A percentile compares a stretch with the other conserved stretches of the same genome.
Evolutionary conservation across 2,888 invertebrate genomes (phyloP).

Genomic region (Hesperia comma): DNA sequence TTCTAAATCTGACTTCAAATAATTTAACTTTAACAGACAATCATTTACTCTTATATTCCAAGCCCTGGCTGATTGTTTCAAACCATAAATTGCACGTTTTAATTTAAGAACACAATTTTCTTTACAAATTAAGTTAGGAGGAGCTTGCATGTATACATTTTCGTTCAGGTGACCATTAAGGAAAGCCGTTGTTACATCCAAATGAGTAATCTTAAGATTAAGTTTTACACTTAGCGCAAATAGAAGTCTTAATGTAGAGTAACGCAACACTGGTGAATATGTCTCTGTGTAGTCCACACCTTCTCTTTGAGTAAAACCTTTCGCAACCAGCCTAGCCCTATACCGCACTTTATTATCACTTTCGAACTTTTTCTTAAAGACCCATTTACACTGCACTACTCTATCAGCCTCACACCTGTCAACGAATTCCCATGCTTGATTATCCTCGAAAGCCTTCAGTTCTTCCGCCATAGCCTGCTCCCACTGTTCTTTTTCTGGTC

Average conservation of each 20-base stretch:
- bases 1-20: slow-evolving; percentile 38
- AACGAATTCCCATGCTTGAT: slow-evolving; percentile 29
- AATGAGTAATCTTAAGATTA: background rate
- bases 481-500: slow-evolving; percentile 7
- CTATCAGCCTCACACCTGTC: slow-evolving; percentile 11
- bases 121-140: slow-evolving; percentile 10
- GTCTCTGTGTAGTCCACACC: slow-evolving; percentile 30
- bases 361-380: slow-evolving; percentile 29
- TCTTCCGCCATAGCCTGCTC: slow-evolving; percentile 34
- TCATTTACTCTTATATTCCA: slow-evolving; percentile 31
- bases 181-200: slow-evolving; percentile 16
- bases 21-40: slow-evolving; percentile 26
- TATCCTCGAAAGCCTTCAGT: slow-evolving; percentile 32
- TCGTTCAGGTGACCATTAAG: slow-evolving; percentile 1
- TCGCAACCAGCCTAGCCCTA: slow-evolving; percentile 44
- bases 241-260: slow-evolving; percentile 42
- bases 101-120: slow-evolving; percentile 13
- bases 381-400: slow-evolving; percentile 34
- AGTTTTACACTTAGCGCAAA: slow-evolving; percentile 24
- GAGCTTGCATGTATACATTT: slow-evolving; percentile 32
- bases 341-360: slow-evolving; percentile 14
- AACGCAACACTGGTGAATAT: slow-evolving; percentile 37
- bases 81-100: slow-evolving; percentile 38
- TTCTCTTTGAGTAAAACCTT: slow-evolving; percentile 13
- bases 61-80: slow-evolving; percentile 39